Conservation (phyloP, 2,797 vertebrate genomes). For the Poecilia wingei region DNA sequence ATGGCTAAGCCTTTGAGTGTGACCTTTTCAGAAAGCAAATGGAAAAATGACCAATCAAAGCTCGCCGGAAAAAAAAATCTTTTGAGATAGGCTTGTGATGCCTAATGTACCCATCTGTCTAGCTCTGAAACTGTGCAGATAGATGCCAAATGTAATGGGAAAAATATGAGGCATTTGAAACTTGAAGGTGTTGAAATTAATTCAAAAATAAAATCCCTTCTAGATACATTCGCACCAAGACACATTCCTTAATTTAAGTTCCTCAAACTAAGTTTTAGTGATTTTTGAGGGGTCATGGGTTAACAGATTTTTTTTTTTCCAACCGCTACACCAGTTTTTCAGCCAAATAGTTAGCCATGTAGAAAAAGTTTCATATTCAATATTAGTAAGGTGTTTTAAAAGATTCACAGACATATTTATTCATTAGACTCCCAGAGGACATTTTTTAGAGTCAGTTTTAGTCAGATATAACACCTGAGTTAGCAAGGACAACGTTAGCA, state of each 20-base stretch:
- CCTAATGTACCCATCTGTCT: constrained; percentile 5
- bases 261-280: neutral
- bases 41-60: constrained; percentile 13
- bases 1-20: constrained; percentile 1
- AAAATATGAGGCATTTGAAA: neutral
- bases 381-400: neutral
- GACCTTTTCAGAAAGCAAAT: constrained; percentile 36
- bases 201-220: neutral
- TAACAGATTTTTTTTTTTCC: neutral
- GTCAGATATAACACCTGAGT: neutral
- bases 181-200: neutral
- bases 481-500: neutral
- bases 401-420: neutral
- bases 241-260: neutral
- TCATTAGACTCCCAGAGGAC: neutral
- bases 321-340: neutral
- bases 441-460: neutral
- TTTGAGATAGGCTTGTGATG: constrained; percentile 24
- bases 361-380: neutral
- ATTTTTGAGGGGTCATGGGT: neutral
- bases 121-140: neutral
- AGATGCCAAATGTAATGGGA: neutral
- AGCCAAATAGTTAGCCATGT: neutral
- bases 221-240: too few relatives aligned
- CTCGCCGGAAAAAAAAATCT: neutral